Conservation (phyloP, 2,797 vertebrate genomes). For the Neomorphus geoffroyi region DNA sequence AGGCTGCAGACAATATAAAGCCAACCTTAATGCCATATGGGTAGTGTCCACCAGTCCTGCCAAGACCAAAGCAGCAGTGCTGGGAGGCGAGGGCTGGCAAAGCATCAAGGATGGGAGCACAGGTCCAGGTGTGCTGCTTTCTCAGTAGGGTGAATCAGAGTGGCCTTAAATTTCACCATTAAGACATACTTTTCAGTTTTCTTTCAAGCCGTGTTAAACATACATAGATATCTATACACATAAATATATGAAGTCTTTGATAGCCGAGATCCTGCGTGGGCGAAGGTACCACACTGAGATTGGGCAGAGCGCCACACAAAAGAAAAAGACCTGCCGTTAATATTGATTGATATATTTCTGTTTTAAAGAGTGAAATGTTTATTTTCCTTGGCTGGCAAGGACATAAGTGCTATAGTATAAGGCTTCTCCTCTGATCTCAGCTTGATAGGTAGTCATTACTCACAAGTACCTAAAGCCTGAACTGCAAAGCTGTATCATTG, state of each 20-base stretch:
- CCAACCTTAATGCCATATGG: not conserved
- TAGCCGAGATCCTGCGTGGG: not conserved
- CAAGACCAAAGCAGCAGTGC: not conserved
- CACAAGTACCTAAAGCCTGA: not conserved
- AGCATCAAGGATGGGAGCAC: not conserved
- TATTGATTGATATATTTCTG: constrained; percentile 16
- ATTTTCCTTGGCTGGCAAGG: constrained; percentile 23
- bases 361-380: not conserved
- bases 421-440: not conserved
- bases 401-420: not conserved
- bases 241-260: not conserved
- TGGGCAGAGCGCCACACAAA: not conserved
- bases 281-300: not conserved
- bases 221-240: not conserved
- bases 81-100: not conserved
- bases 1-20: not conserved
- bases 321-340: not conserved
- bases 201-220: not conserved
- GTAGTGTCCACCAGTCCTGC: rapidly evolving
- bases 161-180: not conserved
- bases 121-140: not conserved
- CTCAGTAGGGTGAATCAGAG: not conserved
- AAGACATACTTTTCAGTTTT: not conserved
- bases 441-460: not conserved
- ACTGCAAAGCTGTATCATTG: not conserved